Percentiles rank a stretch among this genome's conserved stretches.
phyloP scores from a whole-genome alignment of 2,888 invertebrate genomes.

The Leptopilina myrica region DNA sequence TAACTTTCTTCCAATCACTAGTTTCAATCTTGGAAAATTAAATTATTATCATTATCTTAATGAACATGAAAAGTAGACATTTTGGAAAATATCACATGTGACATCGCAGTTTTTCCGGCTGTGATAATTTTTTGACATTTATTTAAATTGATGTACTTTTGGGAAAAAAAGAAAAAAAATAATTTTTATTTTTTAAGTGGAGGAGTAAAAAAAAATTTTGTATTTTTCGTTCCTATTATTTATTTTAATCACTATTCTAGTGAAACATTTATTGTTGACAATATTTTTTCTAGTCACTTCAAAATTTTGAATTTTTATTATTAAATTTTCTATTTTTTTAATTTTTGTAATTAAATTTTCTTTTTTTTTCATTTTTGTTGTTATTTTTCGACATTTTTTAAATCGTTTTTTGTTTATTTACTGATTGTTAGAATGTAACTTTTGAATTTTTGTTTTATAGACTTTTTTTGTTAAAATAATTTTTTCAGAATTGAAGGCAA shows the following conservation, averaged over 20 bases:
- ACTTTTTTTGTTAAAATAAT: background rate
- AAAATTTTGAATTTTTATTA: background rate
- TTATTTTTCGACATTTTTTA: background rate
- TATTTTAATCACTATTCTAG: too few species aligned
- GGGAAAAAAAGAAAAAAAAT: too few species aligned
- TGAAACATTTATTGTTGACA: too few species aligned
- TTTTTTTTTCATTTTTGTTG: too few species aligned
- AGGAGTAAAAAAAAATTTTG: too few species aligned
- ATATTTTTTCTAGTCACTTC: too few species aligned
- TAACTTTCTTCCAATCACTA: slow-evolving; percentile 4
- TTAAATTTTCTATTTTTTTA: background rate
- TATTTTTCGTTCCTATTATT: too few species aligned
- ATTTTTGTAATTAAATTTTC: too few species aligned
- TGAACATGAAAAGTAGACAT: background rate
- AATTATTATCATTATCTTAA: background rate
- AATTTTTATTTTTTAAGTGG: too few species aligned
- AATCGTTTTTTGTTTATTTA: background rate
- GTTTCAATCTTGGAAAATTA: background rate
- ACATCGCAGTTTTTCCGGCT: background rate
- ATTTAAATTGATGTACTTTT: too few species aligned
- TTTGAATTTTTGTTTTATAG: too few species aligned
- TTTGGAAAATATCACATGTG: background rate
- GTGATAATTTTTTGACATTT: background rate
- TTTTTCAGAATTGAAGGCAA: too few species aligned
- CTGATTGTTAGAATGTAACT: background rate